Evolutionary conservation across 2,888 invertebrate species (phyloP), one percentile per base, ranked within the genome.

Genomic region (Nysson spinosus): DNA sequence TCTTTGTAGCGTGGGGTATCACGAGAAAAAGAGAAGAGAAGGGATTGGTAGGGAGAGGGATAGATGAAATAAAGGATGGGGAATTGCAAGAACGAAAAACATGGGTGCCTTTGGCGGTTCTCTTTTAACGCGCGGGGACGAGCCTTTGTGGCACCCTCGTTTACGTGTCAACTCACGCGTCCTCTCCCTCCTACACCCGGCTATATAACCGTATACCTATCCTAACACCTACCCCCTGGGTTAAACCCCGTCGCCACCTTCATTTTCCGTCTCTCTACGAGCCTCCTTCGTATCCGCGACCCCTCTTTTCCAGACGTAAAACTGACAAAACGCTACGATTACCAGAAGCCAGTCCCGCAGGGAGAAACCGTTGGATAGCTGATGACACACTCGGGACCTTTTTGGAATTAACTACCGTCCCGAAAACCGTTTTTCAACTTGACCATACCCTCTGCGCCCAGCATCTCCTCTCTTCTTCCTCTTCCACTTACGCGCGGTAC

Each of bases 321-420:
- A 78, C 78, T 83, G 83, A 83, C 83, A 83, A 83, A 83, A 82
- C 71, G 78, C 68, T 68, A 58, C 83, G 82, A 83, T 83, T 83
- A 83, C 77, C 69, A 61, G 46, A 63, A 81, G 77, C 69, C 73
- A 67, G 72, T 69, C 79, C 73, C 82, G 47, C 54, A 76, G 69
- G n/a, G n/a, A n/a, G 79, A 67, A 66, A 51, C 64, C 30, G 39
- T 62, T 34, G 72, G 77, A 71, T 65, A 69, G 72, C 71, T 78
- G 82, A 83, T 72, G 82, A 83, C 76, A 79, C 83, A 73, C 77
- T 44, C 62, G 82, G 78, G 83, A 83, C 80, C 79, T 79, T 69
- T 79, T 76, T 54, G 54, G 72, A 81, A 83, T 83, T 83, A 83
- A 83, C 81, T 79, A 77, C 68, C 49, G 37, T 61, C 57, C 60